These are phyloP conservation scores for Prorops nasuta DNA, from an alignment of 1,140 invertebrate genomes.

Conservation along the genomic window DNA sequence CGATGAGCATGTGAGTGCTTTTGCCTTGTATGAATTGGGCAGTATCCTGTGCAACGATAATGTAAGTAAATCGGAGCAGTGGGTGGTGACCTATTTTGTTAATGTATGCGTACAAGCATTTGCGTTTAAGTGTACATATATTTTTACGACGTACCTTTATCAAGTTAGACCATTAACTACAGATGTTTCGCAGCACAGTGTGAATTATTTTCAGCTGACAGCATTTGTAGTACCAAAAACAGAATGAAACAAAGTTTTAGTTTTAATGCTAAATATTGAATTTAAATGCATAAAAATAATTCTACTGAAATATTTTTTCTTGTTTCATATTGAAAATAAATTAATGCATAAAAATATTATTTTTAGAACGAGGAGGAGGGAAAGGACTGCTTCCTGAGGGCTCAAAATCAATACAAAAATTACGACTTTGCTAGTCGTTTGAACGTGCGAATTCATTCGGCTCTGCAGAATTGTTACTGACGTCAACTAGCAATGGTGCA, in stretches of 20 bases:
- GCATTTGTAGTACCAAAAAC: no score
- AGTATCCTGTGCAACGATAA: conserved; percentile 55
- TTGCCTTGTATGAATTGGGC: conserved; percentile 68
- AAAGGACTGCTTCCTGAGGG: conserved; percentile 51
- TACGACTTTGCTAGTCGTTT: conserved; percentile 71
- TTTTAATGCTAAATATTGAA: neutral
- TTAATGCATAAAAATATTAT: no score
- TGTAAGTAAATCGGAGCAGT: conserved; percentile 52
- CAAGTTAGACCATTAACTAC: no score
- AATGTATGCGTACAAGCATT: no score
- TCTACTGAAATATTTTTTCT: no score
- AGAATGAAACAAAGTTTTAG: neutral
- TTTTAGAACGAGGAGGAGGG: conserved; percentile 60
- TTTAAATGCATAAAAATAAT: neutral
- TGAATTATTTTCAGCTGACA: no score
- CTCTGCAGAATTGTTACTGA: conserved; percentile 48
- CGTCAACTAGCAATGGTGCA: no score
- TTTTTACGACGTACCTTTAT: no score
- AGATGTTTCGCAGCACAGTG: no score
- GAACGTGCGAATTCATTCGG: conserved; percentile 63
- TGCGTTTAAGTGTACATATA: no score
- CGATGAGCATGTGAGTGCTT: conserved; percentile 67
- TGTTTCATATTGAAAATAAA: no score
- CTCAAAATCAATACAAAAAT: conserved; percentile 61
- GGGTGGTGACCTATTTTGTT: no score